A percentile compares a stretch with the other conserved stretches of the same genome.
Conservation (phyloP, 2,888 invertebrate genomes). For the Mythimna ferrago region DNA sequence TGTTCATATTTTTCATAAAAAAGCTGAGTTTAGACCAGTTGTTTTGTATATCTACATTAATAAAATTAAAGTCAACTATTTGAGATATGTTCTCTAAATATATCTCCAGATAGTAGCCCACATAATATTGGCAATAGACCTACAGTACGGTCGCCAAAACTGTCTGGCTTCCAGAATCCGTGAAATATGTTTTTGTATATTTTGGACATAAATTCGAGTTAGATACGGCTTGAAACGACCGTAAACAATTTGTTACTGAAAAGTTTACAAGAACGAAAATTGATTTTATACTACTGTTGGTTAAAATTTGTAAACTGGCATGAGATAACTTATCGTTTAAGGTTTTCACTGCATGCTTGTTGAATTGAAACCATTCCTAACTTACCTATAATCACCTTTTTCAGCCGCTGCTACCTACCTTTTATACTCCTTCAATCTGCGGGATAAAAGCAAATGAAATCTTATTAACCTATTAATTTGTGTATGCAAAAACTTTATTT, state of each 20-base stretch:
- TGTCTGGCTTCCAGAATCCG: constrained; percentile 32
- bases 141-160: not conserved
- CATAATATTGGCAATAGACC: constrained; percentile 9
- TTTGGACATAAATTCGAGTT: constrained; percentile 1
- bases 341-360: too few species aligned
- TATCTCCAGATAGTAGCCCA: not conserved
- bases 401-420: too few species aligned
- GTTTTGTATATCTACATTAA: not conserved
- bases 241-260: not conserved
- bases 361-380: too few species aligned
- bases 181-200: constrained; percentile 20
- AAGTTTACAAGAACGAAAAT: not conserved
- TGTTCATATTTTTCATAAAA: too few species aligned
- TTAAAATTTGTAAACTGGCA: not conserved
- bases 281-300: not conserved
- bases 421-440: too few species aligned
- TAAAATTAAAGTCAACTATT: constrained; percentile 2
- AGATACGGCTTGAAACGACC: not conserved
- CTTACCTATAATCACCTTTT: too few species aligned
- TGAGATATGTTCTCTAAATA: not conserved
- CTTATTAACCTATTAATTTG: too few species aligned
- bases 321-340: too few species aligned
- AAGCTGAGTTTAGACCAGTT: too few species aligned
- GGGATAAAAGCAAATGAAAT: too few species aligned
- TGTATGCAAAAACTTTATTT: too few species aligned